Conservation (phyloP, 2,113 vertebrate species). For the Anthoscopus minutus region DNA sequence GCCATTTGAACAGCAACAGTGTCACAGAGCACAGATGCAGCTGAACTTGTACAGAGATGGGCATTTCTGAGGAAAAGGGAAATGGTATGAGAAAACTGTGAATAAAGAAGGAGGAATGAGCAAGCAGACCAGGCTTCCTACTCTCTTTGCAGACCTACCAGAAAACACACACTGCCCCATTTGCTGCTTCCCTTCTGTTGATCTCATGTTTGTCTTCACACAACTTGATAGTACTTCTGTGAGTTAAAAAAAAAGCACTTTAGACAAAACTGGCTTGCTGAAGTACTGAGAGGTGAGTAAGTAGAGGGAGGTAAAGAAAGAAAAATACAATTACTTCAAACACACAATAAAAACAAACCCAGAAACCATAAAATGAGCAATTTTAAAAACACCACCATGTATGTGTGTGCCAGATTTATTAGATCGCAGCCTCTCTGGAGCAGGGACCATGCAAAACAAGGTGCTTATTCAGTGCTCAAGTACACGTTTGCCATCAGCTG, state of each 20-base stretch:
- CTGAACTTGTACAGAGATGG: neutral
- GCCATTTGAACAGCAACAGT: neutral
- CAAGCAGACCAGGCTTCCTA: neutral
- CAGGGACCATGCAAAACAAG: neutral
- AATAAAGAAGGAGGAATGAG: neutral
- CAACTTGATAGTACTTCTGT: neutral
- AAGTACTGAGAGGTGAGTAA: neutral
- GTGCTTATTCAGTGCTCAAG: slow-evolving; percentile 21
- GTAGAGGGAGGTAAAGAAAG: neutral
- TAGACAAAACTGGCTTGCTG: neutral
- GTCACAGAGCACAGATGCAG: neutral
- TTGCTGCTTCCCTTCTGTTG: neutral
- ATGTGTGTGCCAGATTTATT: neutral
- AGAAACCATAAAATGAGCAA: neutral
- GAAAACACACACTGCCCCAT: neutral
- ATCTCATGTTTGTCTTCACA: neutral
- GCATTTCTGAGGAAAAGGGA: neutral
- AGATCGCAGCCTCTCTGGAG: neutral
- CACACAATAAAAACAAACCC: neutral
- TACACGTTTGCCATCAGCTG: slow-evolving; percentile 4
- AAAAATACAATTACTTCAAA: neutral
- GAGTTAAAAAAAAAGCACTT: neutral
- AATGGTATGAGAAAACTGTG: neutral
- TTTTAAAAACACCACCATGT: neutral
- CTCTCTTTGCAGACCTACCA: neutral